phyloP scores from a whole-genome alignment of 2,888 invertebrate species.

The Rosalia funebris region DNA sequence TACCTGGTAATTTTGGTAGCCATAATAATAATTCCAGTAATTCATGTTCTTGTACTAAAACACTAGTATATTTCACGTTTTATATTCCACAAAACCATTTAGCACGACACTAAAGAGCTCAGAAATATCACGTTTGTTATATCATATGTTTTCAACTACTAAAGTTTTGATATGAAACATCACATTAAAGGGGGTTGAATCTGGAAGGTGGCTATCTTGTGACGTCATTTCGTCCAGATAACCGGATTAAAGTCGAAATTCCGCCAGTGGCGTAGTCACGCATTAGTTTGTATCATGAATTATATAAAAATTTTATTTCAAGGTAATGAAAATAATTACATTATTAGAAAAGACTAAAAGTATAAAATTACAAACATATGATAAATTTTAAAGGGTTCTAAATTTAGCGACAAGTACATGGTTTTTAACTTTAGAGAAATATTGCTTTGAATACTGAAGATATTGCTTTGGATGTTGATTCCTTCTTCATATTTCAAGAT shows the following conservation, averaged over 20 bases:
- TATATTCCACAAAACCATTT: neutral
- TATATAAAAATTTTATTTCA: too few species aligned
- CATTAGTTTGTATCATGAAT: too few species aligned
- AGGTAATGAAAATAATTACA: too few species aligned
- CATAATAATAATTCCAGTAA: slow-evolving; percentile 43
- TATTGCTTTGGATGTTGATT: too few species aligned
- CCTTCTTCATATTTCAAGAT: too few species aligned
- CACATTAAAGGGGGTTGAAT: slow-evolving; percentile 46
- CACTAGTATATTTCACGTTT: slow-evolving; percentile 22
- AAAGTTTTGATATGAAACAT: slow-evolving; percentile 32
- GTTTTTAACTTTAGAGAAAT: too few species aligned
- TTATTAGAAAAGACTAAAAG: too few species aligned
- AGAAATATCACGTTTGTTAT: slow-evolving; percentile 12
- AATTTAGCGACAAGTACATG: too few species aligned
- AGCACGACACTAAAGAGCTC: slow-evolving; percentile 8
- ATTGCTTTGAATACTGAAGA: too few species aligned
- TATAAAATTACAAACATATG: too few species aligned
- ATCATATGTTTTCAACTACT: slow-evolving; percentile 36
- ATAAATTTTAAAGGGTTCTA: too few species aligned
- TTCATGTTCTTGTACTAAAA: slow-evolving; percentile 33
- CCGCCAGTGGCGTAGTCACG: too few species aligned
- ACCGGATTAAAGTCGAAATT: slow-evolving; percentile 53
- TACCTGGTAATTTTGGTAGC: slow-evolving; percentile 36
- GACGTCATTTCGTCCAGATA: slow-evolving; percentile 52
- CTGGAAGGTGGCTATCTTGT: slow-evolving; percentile 45